Base-by-base conservation (phyloP, 2,888 invertebrate genomes). In the Drosophila nr. medialis region DNA sequence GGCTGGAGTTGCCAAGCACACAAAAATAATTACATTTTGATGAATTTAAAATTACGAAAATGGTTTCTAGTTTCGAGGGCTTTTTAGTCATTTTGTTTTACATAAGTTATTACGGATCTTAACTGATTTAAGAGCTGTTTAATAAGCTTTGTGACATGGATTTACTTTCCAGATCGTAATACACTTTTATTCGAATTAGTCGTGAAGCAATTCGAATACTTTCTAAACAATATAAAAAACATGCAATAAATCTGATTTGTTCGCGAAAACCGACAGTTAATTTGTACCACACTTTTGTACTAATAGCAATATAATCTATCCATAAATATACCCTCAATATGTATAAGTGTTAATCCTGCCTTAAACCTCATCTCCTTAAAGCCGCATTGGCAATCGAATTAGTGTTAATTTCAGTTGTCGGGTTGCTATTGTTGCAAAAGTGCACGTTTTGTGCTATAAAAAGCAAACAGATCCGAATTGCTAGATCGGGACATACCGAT, bases 381-480 rank as follows among this genome's bases (percentile, higher is more conserved):
- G 40, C 55, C 18, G 50, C 24, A 48, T 53, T 69, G 15, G 68
- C 61, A 36, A 53, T 61, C 77, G 81, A 68, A 86, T 88, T 84
- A 83, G 86, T 80, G 89, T 75, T 84, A 84, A 84, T 88, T 88
- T 83, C 66, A 69, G 82, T 72, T 66, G 72, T 78, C 69, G 72
- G 53, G 36, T 75, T 74, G 38, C 55, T n/a, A 85, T 85, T 83
- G 86, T 66, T 72, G 76, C 63, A 76, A 77, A 76, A 72, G 73
- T 83, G 84, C 86, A 83, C 83, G 84, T 83, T 81, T 84, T 56
- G 66, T 64, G 50, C 73, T 83, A 88, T 62, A 69, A 68, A 73
- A 58, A 72, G 68, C 72, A 79, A 82, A 82, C 83, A 79, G 63
- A 58, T 68, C 56, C 58, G 58, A 42, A 71, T 60, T 61, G 60